A percentile compares a stretch with the other conserved stretches of the same genome.
phyloP scores from a whole-genome alignment of 2,888 invertebrate genomes.

The Anticlea derivata region DNA sequence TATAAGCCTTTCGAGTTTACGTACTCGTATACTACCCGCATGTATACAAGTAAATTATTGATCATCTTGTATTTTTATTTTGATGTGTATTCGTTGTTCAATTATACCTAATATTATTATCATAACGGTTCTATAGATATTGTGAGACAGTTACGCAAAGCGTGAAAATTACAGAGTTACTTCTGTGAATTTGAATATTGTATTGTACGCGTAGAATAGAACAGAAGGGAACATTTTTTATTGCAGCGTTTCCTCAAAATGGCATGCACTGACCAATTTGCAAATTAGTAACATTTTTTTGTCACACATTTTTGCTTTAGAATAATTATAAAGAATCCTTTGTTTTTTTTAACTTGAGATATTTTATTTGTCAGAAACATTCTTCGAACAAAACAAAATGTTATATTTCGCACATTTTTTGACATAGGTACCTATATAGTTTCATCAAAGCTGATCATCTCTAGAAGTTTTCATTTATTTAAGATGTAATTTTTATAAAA shows the following conservation, averaged over 20 bases:
- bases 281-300: slow-evolving; percentile 57
- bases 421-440: too few relatives aligned
- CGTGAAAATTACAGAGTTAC: slow-evolving; percentile 36
- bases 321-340: slow-evolving; percentile 51
- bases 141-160: slow-evolving; percentile 62
- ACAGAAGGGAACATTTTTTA: slow-evolving; percentile 33
- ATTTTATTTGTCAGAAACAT: slow-evolving; percentile 3
- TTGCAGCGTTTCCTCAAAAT: slow-evolving; percentile 52
- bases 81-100: neutral
- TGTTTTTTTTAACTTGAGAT: slow-evolving; percentile 24
- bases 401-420: neutral
- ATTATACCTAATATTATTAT: slow-evolving; percentile 8
- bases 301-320: slow-evolving; percentile 36
- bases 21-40: too few relatives aligned
- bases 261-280: slow-evolving; percentile 52
- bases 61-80: neutral
- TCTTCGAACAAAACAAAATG: slow-evolving; percentile 3
- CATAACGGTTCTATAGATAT: slow-evolving; percentile 25
- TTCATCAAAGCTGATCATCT: too few relatives aligned
- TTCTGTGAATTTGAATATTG: slow-evolving; percentile 76
- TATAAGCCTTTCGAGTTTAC: too few relatives aligned
- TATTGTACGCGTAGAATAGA: slow-evolving; percentile 33
- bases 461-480: too few relatives aligned
- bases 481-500: too few relatives aligned
- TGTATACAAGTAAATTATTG: too few relatives aligned